Base-by-base conservation (phyloP, 2,113 vertebrate species). In the Pleuronectes platessa region DNA sequence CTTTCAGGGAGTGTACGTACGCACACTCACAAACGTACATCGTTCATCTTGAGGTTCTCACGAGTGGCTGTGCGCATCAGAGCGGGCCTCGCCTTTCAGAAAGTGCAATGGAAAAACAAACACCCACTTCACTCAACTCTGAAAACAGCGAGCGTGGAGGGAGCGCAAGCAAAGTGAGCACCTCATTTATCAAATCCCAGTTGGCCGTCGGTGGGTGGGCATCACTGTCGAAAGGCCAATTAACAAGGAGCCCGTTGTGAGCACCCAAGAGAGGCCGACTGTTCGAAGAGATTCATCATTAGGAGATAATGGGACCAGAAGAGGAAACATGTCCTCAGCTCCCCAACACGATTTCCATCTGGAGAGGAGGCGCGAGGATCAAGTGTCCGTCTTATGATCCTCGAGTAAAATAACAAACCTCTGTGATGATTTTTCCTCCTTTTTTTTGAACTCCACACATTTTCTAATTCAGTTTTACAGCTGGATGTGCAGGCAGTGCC, bases 191-290 rank as follows among this genome's bases (percentile, higher is more conserved):
- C 86, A 92, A 90, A 84, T 85, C 89, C 90, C 89, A 81, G 84
- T 89, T 88, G 88, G 87, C 83, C 82, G 67, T 27, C 74, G 3
- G 87, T 90, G 91, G 91, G 90, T 90, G 89, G 90, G 90, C 86
- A 83, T 90, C 89, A 83, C 85, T 88, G 90, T 92, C 92, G 88
- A 89, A 91, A 81, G 88, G 90, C 88, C 91, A 93, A 91, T 93
- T 93, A 92, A 89, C 91, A 87, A 88, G 88, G 69, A 86, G 74
- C 86, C 86, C 81, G 89, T 86, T 77, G 90, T 80, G 84, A 90
- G 77, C 74, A 70, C 55, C 71, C 54, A 49, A 42, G 86, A 87
- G 82, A 87, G 75, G 72, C 59, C 51, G 55, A 47, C 88, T 78
- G 87, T 90, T 87, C 87, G 82, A 71, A 78, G 73, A 77, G 74